Evolutionary conservation across 1,140 invertebrate genomes (phyloP), one percentile per base, ranked within the genome.

Genomic region (Dicyema japonicum): DNA sequence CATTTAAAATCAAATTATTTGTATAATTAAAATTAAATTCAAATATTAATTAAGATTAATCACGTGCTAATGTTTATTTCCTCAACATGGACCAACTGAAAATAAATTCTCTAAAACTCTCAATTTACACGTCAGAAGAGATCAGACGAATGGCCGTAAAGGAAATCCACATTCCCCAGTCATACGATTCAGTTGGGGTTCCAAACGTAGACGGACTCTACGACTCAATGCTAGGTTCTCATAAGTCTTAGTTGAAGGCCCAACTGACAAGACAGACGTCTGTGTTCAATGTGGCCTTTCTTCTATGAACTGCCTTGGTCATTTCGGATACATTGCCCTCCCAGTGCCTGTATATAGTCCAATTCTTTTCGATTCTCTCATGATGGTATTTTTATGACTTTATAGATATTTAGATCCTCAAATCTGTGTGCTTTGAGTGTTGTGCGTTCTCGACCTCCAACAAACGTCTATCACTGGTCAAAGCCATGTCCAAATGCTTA

Each of bases 271-370:
- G 27, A 54, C 58, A 40, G 66, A 72, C 30, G 50, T 60, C 5
- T 92, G 82, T 53, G 47, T 47, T 7, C 88, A 76, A 9, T 92
- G 82, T 50, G 57, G 60, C 4, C 58, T 65, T 31, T 58, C 50
- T 33, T 39, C 57, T n/a, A 36, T 53, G 7, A 52, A 62, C 30
- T 94, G 82, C 50, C 61, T 66, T 1, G 82, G 85, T 3, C 85
- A 97, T 51, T 67, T 80, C 54, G 82, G 82, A 0, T 72, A 88
- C 40, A 82, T 94, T 32, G 65, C 67, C 31, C 50, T 97, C n/a
- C 70, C 74, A 3, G 46, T 88, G 3, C 63, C 72, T 5, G 66
- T 80, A 1, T 66, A 75, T 22, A 90, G 92, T 60, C 78, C 82
- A 3, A 37, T 92, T 17, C 74, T 78, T 40, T 66, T 71, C 24